phyloP scores from a whole-genome alignment of 2,888 invertebrate genomes.

The Dysmachus trigonus region DNA sequence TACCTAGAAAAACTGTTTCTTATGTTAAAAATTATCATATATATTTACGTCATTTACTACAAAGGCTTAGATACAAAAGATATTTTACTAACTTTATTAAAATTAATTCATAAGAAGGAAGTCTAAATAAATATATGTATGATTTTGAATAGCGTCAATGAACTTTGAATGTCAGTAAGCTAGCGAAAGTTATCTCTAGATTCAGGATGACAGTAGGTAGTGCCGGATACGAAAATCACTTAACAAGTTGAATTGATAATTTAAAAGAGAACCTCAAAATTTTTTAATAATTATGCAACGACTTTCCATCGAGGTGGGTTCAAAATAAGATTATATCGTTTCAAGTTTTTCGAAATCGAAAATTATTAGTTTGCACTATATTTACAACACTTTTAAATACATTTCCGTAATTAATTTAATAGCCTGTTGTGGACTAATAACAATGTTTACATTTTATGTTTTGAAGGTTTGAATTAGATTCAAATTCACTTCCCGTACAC shows the following conservation, averaged over 20 bases:
- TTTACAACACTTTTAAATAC: neutral
- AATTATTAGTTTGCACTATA: neutral
- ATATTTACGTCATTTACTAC: neutral
- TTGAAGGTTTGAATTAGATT: neutral
- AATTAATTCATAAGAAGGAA: neutral
- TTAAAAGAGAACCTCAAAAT: neutral
- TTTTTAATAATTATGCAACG: neutral
- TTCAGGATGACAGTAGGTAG: neutral
- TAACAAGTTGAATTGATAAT: neutral
- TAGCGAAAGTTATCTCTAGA: neutral
- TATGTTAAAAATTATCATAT: neutral
- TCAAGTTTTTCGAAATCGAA: neutral
- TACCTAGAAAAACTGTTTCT: neutral
- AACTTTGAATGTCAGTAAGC: neutral
- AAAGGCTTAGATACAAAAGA: neutral
- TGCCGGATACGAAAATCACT: neutral
- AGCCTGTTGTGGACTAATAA: neutral
- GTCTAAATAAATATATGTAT: neutral
- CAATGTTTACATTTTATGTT: neutral
- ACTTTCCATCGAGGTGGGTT: neutral
- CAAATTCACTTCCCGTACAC: neutral
- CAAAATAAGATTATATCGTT: neutral
- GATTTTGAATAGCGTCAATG: neutral
- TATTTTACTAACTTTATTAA: neutral
- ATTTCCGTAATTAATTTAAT: neutral